Conservation (phyloP, 1,140 invertebrate species). For the Tigriopus japonicus region DNA sequence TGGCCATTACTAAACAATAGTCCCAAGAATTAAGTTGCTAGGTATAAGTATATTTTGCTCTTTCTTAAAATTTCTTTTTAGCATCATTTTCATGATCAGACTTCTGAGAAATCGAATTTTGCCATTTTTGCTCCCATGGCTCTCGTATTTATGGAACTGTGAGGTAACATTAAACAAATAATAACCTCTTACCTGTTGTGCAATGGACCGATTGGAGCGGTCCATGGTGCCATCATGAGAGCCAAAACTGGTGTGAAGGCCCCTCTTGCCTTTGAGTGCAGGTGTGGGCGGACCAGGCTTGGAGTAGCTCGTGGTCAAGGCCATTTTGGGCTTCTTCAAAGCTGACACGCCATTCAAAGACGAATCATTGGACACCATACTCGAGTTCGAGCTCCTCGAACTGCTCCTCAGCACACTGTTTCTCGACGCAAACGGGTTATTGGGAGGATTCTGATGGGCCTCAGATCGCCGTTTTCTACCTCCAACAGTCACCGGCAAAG, state of each 20-base stretch:
- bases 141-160: too few species aligned
- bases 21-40: too few species aligned
- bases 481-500: too few species aligned
- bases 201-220: not conserved
- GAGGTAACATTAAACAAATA: too few species aligned
- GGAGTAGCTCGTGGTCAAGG: not conserved
- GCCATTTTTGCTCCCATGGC: too few species aligned
- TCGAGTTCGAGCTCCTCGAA: not conserved
- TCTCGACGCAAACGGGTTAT: not conserved
- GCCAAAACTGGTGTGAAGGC: not conserved
- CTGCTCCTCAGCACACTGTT: not conserved
- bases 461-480: not conserved
- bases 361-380: not conserved
- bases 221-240: not conserved
- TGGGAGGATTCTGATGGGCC: not conserved
- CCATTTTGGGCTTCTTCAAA: not conserved
- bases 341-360: not conserved
- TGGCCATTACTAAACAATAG: too few species aligned
- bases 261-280: not conserved
- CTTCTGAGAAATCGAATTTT: too few species aligned
- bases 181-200: too few species aligned
- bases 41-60: too few species aligned
- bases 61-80: too few species aligned
- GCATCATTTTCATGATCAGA: too few species aligned
- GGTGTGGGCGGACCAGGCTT: conserved; percentile 14